Base-by-base conservation (phyloP, 1,140 invertebrate genomes). In the Drosophila lowei region DNA sequence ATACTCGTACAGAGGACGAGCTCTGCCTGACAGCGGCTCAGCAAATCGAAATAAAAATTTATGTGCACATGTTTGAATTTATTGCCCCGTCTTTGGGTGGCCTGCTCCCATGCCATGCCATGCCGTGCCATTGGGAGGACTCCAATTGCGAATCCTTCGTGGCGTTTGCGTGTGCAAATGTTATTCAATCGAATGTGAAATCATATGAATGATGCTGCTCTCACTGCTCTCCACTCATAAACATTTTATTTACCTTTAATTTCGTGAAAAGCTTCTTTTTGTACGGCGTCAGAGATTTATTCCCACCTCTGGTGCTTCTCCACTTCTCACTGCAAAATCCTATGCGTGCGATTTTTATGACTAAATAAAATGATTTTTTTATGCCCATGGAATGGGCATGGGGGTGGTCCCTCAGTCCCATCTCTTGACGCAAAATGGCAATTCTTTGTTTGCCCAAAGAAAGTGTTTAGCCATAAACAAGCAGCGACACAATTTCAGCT, bases 181-280 rank as follows among this genome's bases (percentile, higher is more conserved):
- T 88, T 85, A 85, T 88, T 85, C 81, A 85, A 85, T 85, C 81
- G 85, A 85, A 85, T 86, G 81, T 71, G 83, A 85, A 85, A 88
- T 85, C 73, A 85, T 85, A 86, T 85, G 77, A 77, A 84, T 81
- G 72, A 70, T 79, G 34, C 34, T 38, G 34, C 34, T 38, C 9
- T 4, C 30, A 11, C 34, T 79, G 66, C 80, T 63, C 54, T 86
- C 63, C 77, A 80, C 77, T 85, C 81, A 85, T 85, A 85, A 85
- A 85, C 83, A 85, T 85, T 85, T 85, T 85, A 85, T 85, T 85
- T 85, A 86, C 81, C 81, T 85, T 85, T 85, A 85, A 85, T 85
- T 86, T 85, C 77, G 81, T 81, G 83, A 74, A 67, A 85, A 81
- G 81, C 81, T 72, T 62, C 81, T 81, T 81, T 68, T 88, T 78